Percentiles rank a stretch among this genome's conserved stretches.
These are phyloP conservation scores for Mystacides longicornis DNA, from an alignment of 2,888 invertebrate genomes.

Conservation along the genomic window DNA sequence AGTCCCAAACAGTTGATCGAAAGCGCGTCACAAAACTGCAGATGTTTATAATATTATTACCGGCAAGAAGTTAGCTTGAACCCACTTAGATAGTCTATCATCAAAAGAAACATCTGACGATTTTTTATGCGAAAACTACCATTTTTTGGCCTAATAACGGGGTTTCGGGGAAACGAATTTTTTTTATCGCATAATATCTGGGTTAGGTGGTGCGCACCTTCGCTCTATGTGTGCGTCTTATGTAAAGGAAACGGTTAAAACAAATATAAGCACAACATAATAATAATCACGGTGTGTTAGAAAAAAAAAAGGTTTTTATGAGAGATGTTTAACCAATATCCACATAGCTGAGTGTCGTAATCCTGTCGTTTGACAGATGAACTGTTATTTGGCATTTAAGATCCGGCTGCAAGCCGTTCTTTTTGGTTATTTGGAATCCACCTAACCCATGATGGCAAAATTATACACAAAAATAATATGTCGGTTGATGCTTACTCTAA, in stretches of 20 bases:
- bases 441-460: too few relatives aligned
- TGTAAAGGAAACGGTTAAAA: slow-evolving; percentile 2
- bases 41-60: slow-evolving; percentile 8
- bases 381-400: too few relatives aligned
- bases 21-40: slow-evolving; percentile 13
- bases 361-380: too few relatives aligned
- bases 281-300: not conserved
- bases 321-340: not conserved
- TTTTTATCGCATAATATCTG: slow-evolving; percentile 6
- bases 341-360: too few relatives aligned
- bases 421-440: too few relatives aligned
- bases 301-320: not conserved
- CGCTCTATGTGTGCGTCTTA: not conserved
- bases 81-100: not conserved
- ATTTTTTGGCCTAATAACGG: slow-evolving; percentile 24
- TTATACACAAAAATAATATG: too few relatives aligned
- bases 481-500: too few relatives aligned
- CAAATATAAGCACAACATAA: not conserved
- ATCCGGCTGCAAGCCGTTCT: too few relatives aligned
- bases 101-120: slow-evolving; percentile 25
- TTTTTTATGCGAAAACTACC: slow-evolving; percentile 24
- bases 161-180: slow-evolving; percentile 19
- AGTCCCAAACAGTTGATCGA: slow-evolving; percentile 3
- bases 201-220: not conserved
- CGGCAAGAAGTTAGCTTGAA: not conserved